These are phyloP conservation scores for Ailurus styani DNA, from an alignment of 2,113 vertebrate genomes.

Conservation along the genomic window DNA sequence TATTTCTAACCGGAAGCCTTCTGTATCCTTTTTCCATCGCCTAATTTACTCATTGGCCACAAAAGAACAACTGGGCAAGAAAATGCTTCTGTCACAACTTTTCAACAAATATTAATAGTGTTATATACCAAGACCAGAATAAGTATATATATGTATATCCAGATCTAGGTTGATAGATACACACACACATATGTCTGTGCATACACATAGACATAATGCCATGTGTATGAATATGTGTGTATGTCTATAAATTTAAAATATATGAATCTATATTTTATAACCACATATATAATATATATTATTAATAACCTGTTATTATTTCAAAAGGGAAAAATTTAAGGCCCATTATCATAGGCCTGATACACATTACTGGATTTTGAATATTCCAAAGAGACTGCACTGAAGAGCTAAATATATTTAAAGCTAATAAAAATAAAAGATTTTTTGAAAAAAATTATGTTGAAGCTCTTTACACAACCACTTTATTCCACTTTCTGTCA, in stretches of 20 bases:
- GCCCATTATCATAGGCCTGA: neutral
- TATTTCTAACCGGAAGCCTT: neutral
- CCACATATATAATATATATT: neutral
- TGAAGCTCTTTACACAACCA: conserved; percentile 42
- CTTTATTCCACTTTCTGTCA: conserved; percentile 44
- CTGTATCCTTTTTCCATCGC: neutral
- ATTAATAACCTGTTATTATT: neutral
- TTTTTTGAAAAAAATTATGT: neutral
- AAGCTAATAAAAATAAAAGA: conserved; percentile 41
- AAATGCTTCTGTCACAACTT: neutral
- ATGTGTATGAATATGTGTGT: neutral
- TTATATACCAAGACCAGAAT: neutral
- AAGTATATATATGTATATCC: neutral
- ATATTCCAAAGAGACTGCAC: neutral
- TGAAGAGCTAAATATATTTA: conserved; percentile 35
- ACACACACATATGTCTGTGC: neutral
- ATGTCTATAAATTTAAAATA: neutral
- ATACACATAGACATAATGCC: neutral
- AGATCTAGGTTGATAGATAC: neutral
- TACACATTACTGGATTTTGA: neutral
- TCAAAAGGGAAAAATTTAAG: neutral
- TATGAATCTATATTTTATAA: neutral
- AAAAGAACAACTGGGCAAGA: neutral
- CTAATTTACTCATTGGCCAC: neutral
- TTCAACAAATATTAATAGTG: neutral